Base-by-base conservation (phyloP, 2,888 invertebrate genomes). In the Phalangium opilio region DNA sequence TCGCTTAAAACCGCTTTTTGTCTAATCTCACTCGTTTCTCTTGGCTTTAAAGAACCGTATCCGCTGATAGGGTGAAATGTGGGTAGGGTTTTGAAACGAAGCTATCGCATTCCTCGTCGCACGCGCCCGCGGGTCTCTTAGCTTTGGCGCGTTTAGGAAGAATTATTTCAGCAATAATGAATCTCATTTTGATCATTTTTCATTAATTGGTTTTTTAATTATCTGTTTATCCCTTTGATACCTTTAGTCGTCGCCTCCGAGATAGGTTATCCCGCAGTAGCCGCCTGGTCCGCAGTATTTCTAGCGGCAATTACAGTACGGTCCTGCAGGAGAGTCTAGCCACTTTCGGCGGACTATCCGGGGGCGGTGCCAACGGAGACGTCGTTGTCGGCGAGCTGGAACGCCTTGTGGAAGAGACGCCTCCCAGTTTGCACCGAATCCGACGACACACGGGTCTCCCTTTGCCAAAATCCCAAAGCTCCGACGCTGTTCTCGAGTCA, bases 221-320 rank as follows among this genome's bases (percentile, higher is more conserved):
- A 8, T 27, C 27, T n/a, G n/a, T n/a, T n/a, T n/a, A n/a, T n/a
- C n/a, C n/a, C n/a, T n/a, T n/a, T n/a, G n/a, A n/a, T n/a, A n/a
- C n/a, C 8, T 8, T 27, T 27, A 27, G 27, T 27, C 27, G 27
- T 27, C 27, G 51, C 14, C 41, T 57, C 15, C 50, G 47, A 45
- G 27, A 27, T 27, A 27, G 27, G 27, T 27, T 27, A 49, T 50
- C 56, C 33, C 48, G 52, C 36, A 55, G 47, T 41, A 55, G 55
- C 36, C 53, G 56, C 7, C 44, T 57, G 15, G 56, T 57, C 3
- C 50, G 57, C 33, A 57, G 57, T 44, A 55, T 57, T 21, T 57
- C 57, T 17, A 52, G 53, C 11, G 54, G 52, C 27, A 57, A 51
- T 45, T 57, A 57, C 41, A 55, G 52, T 50, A 56, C 55, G 48